Evolutionary conservation across 2,113 vertebrate genomes (phyloP), one percentile per base, ranked within the genome.

Genomic region (Steatornis caripensis): DNA sequence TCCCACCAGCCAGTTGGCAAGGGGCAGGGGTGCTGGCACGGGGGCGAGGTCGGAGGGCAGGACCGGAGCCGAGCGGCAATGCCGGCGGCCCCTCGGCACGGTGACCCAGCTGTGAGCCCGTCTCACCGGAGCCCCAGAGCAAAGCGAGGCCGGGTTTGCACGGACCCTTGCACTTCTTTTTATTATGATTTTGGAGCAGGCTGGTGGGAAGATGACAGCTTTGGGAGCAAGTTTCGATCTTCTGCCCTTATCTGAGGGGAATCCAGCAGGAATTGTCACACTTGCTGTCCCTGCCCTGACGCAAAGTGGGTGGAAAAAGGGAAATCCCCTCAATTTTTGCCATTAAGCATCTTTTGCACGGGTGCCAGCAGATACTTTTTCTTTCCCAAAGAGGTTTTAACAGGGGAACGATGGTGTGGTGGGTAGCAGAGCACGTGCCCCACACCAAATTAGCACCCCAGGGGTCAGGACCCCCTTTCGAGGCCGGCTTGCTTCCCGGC

Each of bases 1-100:
- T 94, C 22, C 57, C 2, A 45, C 87, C 90, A 91, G 66, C 93
- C 60, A 49, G 34, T 95, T 97, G 96, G 90, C 87, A 90, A 80
- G 82, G 77, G 75, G n/a, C n/a, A 78, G 78, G 83, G 75, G 69
- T 84, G 51, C 53, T 1, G 16, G 68, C 4, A 3, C 14, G 10
- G 61, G 43, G 88, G 37, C 19, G 9, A 94, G 80, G 84, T 87
- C 19, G 4, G 89, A 90, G 86, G 57, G 70, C 65, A 90, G 72
- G 90, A 86, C 84, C 2, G 4, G 58, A 61, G 88, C 77, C 1
- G 0, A 41, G 34, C 6, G 15, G 58, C 54, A 17, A 1, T 43
- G 55, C 77, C 8, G 7, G 62, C 39, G 49, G n/a, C 65, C n/a
- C 10, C 41, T 62, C 2, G 3, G 45, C 2, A 0, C 0, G 20